A percentile compares a stretch with the other conserved stretches of the same genome.
phyloP scores from a whole-genome alignment of 1,140 invertebrate species.

The Paraescarpia echinospica region DNA sequence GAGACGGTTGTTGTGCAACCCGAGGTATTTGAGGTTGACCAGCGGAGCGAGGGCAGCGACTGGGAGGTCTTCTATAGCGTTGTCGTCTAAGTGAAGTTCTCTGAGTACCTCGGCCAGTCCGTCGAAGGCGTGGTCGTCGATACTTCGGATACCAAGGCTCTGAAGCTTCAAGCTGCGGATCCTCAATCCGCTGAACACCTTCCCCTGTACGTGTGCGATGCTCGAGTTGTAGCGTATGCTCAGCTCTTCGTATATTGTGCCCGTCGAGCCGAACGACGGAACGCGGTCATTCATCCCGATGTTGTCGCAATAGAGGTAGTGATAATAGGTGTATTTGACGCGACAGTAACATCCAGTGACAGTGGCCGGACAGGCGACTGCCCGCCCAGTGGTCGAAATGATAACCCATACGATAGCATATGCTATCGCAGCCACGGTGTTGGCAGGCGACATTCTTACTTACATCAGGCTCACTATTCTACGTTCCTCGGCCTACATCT shows the following conservation, averaged over 20 bases:
- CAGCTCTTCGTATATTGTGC: not conserved
- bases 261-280: not conserved
- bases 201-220: not conserved
- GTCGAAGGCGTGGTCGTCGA: not conserved
- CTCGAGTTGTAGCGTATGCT: not conserved
- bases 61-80: not conserved
- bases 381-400: not conserved
- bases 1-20: constrained; percentile 14
- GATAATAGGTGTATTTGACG: not conserved
- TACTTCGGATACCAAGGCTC: not conserved
- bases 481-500: not conserved
- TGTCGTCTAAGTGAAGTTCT: constrained; percentile 15
- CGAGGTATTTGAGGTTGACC: constrained; percentile 8
- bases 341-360: not conserved
- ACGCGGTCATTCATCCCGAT: not conserved
- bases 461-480: not conserved
- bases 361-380: not conserved
- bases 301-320: constrained; percentile 19
- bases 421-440: not conserved
- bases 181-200: constrained; percentile 10
- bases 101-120: not conserved
- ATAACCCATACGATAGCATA: not conserved
- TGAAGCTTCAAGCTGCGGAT: constrained; percentile 8
- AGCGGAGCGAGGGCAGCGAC: not conserved
- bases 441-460: not conserved